These are phyloP conservation scores for Latheticus oryzae DNA, from an alignment of 2,888 invertebrate species.

Conservation along the genomic window DNA sequence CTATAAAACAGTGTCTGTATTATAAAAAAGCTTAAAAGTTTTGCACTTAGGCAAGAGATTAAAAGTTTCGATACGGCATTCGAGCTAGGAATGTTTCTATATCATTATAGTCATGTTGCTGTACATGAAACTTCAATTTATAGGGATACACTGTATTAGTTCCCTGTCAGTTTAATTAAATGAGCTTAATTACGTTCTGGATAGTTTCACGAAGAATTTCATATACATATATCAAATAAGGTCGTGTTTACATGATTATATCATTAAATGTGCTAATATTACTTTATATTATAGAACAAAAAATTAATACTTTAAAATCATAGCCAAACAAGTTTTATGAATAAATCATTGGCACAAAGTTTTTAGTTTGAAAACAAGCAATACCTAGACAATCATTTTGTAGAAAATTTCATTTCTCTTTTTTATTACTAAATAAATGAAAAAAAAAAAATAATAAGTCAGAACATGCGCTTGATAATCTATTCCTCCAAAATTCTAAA, in stretches of 20 bases:
- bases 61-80: slow-evolving; percentile 54
- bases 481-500: too few relatives aligned
- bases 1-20: slow-evolving; percentile 46
- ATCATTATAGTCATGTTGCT: slow-evolving; percentile 56
- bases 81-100: slow-evolving; percentile 54
- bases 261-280: too few relatives aligned
- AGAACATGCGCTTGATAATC: too few relatives aligned
- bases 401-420: too few relatives aligned
- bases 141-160: slow-evolving; percentile 62
- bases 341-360: too few relatives aligned
- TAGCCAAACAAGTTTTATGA: too few relatives aligned
- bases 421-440: too few relatives aligned
- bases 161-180: slow-evolving; percentile 65
- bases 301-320: too few relatives aligned
- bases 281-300: too few relatives aligned
- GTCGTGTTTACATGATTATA: slow-evolving; percentile 50
- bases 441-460: too few relatives aligned
- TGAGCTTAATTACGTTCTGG: slow-evolving; percentile 63
- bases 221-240: slow-evolving; percentile 59
- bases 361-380: too few relatives aligned
- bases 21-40: slow-evolving; percentile 53
- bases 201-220: slow-evolving; percentile 64
- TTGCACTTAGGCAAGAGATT: slow-evolving; percentile 56
- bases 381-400: too few relatives aligned
- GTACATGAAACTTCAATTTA: slow-evolving; percentile 65